Conservation (phyloP, 2,888 invertebrate species). For the Carabus problematicus region DNA sequence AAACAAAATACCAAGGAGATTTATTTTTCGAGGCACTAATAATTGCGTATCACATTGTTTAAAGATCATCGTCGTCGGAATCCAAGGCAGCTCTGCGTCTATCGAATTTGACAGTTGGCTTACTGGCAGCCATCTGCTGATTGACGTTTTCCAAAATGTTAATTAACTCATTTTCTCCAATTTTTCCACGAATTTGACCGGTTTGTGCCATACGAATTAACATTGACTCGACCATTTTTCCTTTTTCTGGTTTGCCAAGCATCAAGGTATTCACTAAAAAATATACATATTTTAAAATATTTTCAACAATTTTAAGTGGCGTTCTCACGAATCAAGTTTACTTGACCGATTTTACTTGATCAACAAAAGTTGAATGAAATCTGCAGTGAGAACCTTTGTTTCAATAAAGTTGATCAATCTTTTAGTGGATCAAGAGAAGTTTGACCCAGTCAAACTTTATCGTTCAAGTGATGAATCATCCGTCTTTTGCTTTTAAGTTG, state of each 20-base stretch:
- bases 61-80: slow-evolving; percentile 76
- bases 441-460: no score
- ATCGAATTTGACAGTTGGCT: slow-evolving; percentile 86
- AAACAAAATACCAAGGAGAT: no score
- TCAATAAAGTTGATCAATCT: no score
- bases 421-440: no score
- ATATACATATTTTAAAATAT: slow-evolving; percentile 2
- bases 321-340: no score
- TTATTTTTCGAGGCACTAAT: slow-evolving; percentile 27
- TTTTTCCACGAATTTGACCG: slow-evolving; percentile 84
- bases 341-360: no score
- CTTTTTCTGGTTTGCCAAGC: slow-evolving; percentile 96
- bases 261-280: slow-evolving; percentile 90
- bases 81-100: slow-evolving; percentile 87
- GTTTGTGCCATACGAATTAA: slow-evolving; percentile 92
- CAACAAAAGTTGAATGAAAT: no score
- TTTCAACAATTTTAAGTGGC: no score
- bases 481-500: no score
- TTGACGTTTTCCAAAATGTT: slow-evolving; percentile 85
- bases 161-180: slow-evolving; percentile 86
- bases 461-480: no score
- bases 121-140: slow-evolving; percentile 78
- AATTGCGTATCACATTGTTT: slow-evolving; percentile 44
- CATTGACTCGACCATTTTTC: slow-evolving; percentile 92
- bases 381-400: no score